Base-by-base conservation (phyloP, 1,140 invertebrate species). In the Hylaeus volcanicus region DNA sequence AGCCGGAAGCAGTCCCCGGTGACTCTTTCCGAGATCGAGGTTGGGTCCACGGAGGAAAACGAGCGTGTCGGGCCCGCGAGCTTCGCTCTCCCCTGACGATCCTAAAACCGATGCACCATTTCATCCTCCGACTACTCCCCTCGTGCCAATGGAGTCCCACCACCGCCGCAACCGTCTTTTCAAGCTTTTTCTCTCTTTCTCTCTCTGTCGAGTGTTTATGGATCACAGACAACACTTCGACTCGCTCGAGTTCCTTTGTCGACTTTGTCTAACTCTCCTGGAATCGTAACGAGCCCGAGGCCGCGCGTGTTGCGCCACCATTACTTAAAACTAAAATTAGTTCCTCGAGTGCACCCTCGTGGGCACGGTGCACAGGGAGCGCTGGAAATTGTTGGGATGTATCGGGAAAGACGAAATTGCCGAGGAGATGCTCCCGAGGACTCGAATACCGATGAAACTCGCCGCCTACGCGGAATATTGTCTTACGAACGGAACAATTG, bases 171-270 rank as follows among this genome's bases (percentile, higher is more conserved):
- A 3, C n/a, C 5, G 3, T 73, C 78, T 43, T 74, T 56, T 48
- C 76, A 73, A 73, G 41, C 79, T 60, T 55, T 66, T 60, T 66
- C 56, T 70, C n/a, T 14, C 26, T 26, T 26, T 26, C 26, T 26
- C 26, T 26, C 26, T 26, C 26, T 26, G 26, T 26, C 83, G 14
- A 73, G 70, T 74, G 77, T 79, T 79, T 79, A 79, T 79, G 77
- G 77, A 79, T 79, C 77, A 65, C 60, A 74, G 77, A 79, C 77
- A 70, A 79, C 77, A 81, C 74, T 85, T 82, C 66, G 83, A 85
- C 79, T 76, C 75, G 85, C 75, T 79, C 61, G 74, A 72, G 69
- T 82, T 68, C 79, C 80, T 79, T 68, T 79, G 51, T 60, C 68
- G 84, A 68, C 74, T 65, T 63, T 53, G 69, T 14, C 69, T 41